Evolutionary conservation across 2,888 invertebrate genomes (phyloP).

Genomic region (Cephus nigrinus): DNA sequence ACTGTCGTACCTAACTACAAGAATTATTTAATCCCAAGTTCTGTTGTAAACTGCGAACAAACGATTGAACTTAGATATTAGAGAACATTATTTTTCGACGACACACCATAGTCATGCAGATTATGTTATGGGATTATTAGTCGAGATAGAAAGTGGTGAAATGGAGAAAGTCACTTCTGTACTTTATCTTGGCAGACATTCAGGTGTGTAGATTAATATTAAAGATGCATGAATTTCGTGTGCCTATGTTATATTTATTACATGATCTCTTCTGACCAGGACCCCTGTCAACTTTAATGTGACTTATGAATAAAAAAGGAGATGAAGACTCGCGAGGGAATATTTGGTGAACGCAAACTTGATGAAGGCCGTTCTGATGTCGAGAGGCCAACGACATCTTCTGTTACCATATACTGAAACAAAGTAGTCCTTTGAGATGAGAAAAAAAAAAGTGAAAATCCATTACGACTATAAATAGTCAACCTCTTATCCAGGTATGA

Average conservation of each 20-base stretch:
- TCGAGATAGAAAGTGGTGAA: not conserved
- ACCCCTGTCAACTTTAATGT: not conserved
- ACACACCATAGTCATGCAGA: not conserved
- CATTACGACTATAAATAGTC: not conserved
- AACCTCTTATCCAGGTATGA: not conserved
- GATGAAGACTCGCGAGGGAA: not conserved
- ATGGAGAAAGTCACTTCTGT: not conserved
- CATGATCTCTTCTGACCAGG: not conserved
- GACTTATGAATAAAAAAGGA: not conserved
- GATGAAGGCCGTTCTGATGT: not conserved
- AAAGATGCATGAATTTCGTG: not conserved
- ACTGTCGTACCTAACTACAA: not conserved
- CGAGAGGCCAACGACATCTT: not conserved
- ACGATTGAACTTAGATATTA: not conserved
- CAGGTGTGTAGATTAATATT: not conserved
- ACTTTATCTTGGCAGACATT: not conserved
- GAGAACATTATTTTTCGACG: not conserved
- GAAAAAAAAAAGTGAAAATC: not conserved
- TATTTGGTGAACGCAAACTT: not conserved
- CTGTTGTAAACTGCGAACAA: not conserved
- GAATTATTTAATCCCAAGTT: not conserved
- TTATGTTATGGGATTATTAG: not conserved
- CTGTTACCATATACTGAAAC: not conserved
- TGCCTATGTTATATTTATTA: not conserved
- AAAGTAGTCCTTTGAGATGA: not conserved